A percentile compares a stretch with the other conserved stretches of the same genome.
These are phyloP conservation scores for Triplophysa tibetana DNA, from an alignment of 2,113 vertebrate species.

Conservation along the genomic window DNA sequence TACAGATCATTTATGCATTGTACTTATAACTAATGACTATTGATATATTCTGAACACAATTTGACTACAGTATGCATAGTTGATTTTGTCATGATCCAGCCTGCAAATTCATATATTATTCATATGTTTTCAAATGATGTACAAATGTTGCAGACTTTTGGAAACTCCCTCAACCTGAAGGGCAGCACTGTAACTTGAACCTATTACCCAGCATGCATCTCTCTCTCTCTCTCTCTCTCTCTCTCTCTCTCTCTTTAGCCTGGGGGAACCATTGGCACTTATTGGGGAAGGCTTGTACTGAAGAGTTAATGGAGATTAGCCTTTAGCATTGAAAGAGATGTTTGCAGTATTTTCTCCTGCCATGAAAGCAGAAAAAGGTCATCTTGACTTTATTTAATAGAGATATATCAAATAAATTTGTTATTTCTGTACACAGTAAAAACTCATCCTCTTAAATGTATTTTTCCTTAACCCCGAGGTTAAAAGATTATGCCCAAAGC, in stretches of 20 bases:
- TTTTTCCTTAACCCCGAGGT: slow-evolving; percentile 44
- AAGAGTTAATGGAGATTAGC: background rate
- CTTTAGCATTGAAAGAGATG: background rate
- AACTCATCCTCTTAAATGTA: background rate
- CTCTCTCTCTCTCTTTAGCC: slow-evolving; percentile 15
- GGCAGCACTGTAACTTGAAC: slow-evolving; percentile 58
- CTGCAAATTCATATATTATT: background rate
- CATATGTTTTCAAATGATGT: background rate
- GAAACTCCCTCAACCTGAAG: slow-evolving; percentile 40
- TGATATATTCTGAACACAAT: background rate
- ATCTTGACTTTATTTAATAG: background rate
- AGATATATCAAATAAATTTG: background rate
- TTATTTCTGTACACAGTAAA: background rate
- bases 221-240: slow-evolving; percentile 27
- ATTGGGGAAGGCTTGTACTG: background rate
- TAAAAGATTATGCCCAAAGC: slow-evolving; percentile 17
- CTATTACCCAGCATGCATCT: slow-evolving; percentile 25
- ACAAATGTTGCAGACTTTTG: slow-evolving; percentile 18
- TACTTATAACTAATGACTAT: too few relatives aligned
- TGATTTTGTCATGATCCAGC: background rate
- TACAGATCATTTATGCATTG: background rate
- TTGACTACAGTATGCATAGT: background rate
- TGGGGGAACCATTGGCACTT: background rate
- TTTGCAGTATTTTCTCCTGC: background rate
- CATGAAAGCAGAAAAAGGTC: background rate